phyloP scores from a whole-genome alignment of 1,140 invertebrate genomes.

The Zaprionus lachaisei region DNA sequence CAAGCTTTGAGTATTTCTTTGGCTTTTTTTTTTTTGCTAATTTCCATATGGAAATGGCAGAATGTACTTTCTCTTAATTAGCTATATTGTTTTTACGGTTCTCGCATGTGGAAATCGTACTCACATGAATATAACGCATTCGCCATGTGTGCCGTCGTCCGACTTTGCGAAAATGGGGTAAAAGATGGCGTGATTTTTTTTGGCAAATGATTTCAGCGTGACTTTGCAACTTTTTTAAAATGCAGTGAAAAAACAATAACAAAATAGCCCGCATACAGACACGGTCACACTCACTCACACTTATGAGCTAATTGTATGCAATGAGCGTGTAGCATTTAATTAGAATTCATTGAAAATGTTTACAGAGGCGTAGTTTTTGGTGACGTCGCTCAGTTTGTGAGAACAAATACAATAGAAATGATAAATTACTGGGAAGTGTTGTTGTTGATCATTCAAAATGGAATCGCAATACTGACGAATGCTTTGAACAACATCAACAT shows the following conservation, averaged over 20 bases:
- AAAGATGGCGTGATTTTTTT: slow-evolving; percentile 69
- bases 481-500: not conserved
- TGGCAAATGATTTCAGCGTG: slow-evolving; percentile 55
- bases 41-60: slow-evolving; percentile 5
- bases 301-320: slow-evolving; percentile 11
- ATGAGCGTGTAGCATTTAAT: slow-evolving; percentile 20
- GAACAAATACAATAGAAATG: not conserved
- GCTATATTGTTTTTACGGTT: slow-evolving; percentile 38
- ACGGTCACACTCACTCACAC: not conserved
- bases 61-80: slow-evolving; percentile 38
- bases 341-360: slow-evolving; percentile 44
- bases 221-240: slow-evolving; percentile 34
- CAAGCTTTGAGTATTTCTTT: slow-evolving; percentile 4
- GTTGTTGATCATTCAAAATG: slow-evolving; percentile 10
- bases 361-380: slow-evolving; percentile 12
- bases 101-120: slow-evolving; percentile 19
- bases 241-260: slow-evolving; percentile 9
- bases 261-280: slow-evolving; percentile 13
- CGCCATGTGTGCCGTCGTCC: slow-evolving; percentile 35
- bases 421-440: not conserved
- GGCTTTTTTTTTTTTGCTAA: slow-evolving; percentile 2
- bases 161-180: slow-evolving; percentile 22
- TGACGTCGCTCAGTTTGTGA: slow-evolving; percentile 14
- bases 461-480: slow-evolving; percentile 16
- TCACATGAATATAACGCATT: slow-evolving; percentile 63